Conservation (phyloP, 2,888 invertebrate species). For the Drosophila rubida region DNA sequence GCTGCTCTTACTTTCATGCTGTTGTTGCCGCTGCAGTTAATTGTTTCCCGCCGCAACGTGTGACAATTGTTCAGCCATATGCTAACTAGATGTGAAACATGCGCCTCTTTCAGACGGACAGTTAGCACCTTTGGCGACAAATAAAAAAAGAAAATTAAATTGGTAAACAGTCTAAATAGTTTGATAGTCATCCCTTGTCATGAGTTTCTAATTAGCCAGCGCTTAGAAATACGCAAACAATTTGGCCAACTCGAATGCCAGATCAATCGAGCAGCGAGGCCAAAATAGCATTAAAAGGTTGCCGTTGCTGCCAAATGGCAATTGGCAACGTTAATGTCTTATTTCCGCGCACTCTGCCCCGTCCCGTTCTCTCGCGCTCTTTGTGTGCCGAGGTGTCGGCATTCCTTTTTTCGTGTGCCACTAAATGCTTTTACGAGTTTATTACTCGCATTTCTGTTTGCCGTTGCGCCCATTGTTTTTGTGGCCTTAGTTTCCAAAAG, state of each 20-base stretch:
- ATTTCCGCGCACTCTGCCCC: not conserved
- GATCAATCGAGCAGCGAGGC: not conserved
- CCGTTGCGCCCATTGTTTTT: constrained; percentile 38
- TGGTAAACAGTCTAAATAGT: constrained; percentile 1
- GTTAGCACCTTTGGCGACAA: constrained; percentile 23
- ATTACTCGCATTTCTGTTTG: constrained; percentile 21
- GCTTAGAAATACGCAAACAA: constrained; percentile 1
- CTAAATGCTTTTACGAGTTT: constrained; percentile 12
- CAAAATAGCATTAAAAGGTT: not conserved
- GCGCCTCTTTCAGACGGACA: not conserved
- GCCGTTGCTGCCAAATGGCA: constrained; percentile 4
- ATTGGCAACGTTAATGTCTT: constrained; percentile 4
- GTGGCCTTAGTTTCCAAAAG: constrained; percentile 26
- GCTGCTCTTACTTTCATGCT: not conserved
- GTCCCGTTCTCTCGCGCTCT: not conserved
- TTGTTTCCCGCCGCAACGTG: constrained; percentile 45
- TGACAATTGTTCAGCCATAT: not conserved
- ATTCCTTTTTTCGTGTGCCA: constrained; percentile 12
- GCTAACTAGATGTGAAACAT: constrained; percentile 1
- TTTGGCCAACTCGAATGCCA: not conserved
- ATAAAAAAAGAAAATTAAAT: not conserved
- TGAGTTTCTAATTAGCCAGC: constrained; percentile 14
- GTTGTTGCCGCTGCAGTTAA: constrained; percentile 33
- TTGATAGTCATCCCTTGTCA: not conserved
- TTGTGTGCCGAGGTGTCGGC: not conserved